These are phyloP conservation scores for Chloroclystis v-ata DNA, from an alignment of 2,888 invertebrate species.

Conservation along the genomic window DNA sequence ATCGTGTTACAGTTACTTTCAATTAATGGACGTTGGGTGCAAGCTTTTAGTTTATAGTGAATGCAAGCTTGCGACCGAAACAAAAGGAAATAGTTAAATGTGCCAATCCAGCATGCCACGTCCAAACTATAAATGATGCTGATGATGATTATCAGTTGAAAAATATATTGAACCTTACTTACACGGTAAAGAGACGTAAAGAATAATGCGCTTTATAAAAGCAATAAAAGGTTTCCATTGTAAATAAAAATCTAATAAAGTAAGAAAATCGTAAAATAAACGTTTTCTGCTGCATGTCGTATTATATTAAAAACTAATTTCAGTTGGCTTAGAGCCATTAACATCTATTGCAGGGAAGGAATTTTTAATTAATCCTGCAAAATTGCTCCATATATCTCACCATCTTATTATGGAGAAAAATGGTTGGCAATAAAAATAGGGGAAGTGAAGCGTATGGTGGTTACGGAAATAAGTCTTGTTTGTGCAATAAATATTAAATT, in stretches of 20 bases:
- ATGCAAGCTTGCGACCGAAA: too few species aligned
- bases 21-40: too few species aligned
- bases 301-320: conserved; percentile 22
- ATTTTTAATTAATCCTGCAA: conserved; percentile 26
- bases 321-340: conserved; percentile 23
- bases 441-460: conserved; percentile 4
- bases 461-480: background rate
- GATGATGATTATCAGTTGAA: too few species aligned
- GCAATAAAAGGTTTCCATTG: background rate
- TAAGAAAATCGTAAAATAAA: background rate
- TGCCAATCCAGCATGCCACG: too few species aligned
- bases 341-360: conserved; percentile 23
- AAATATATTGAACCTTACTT: too few species aligned
- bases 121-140: too few species aligned
- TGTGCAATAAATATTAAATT: background rate
- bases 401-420: conserved; percentile 23
- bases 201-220: too few species aligned
- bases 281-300: conserved; percentile 1
- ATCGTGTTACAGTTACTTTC: too few species aligned
- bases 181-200: background rate
- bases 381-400: conserved; percentile 21
- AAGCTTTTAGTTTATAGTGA: too few species aligned
- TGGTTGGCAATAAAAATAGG: conserved; percentile 22
- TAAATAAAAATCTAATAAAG: background rate
- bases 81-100: too few species aligned